Evolutionary conservation across 2,113 vertebrate genomes (phyloP).

Genomic region (Podocnemis expansa): DNA sequence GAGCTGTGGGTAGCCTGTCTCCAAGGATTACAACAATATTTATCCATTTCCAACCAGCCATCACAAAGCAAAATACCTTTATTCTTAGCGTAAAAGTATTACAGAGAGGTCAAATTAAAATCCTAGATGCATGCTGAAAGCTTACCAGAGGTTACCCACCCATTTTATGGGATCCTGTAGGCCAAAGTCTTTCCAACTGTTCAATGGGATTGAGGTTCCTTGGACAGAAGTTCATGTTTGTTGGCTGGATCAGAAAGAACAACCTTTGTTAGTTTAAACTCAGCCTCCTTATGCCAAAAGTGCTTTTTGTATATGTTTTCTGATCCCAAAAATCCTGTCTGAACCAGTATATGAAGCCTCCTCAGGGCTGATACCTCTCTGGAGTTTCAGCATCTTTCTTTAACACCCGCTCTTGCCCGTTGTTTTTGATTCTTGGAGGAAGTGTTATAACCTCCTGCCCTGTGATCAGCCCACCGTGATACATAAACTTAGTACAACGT

Average conservation of each 20-base stretch:
- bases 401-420: neutral
- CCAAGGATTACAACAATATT: neutral
- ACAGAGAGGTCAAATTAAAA: neutral
- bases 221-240: neutral
- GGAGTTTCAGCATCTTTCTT: neutral
- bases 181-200: neutral
- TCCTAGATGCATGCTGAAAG: neutral
- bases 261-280: neutral
- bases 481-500: neutral
- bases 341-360: neutral
- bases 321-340: neutral
- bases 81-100: neutral
- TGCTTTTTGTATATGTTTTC: neutral
- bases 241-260: neutral
- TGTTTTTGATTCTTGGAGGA: neutral
- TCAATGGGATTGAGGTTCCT: neutral
- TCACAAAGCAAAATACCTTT: neutral
- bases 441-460: neutral
- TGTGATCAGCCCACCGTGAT: no score
- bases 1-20: neutral
- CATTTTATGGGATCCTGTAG: neutral
- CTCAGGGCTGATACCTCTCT: neutral
- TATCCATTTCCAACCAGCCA: neutral
- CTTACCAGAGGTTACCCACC: neutral
- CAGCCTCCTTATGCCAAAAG: neutral